Percentiles rank a stretch among this genome's conserved stretches.
phyloP scores from a whole-genome alignment of 64 coral and sea anemone genomes.

The Actinia tenebrosa region DNA sequence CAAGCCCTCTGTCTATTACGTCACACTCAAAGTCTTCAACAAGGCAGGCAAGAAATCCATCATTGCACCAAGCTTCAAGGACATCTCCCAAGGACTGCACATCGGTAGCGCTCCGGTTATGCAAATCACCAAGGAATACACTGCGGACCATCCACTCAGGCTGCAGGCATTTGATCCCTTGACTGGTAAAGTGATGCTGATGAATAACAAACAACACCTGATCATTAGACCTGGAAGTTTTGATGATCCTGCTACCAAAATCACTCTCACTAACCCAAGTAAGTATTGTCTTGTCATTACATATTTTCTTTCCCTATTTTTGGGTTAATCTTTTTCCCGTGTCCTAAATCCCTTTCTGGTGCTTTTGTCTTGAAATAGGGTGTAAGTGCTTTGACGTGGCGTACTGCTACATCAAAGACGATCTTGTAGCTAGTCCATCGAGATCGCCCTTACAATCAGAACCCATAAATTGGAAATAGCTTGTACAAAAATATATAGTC shows the following conservation, averaged over 20 bases:
- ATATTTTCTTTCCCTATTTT: slow-evolving; percentile 17
- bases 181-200: slow-evolving; percentile 43
- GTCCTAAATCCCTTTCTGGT: background rate
- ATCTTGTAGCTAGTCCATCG: too few relatives aligned
- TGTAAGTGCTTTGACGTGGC: too few relatives aligned
- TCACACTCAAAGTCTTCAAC: slow-evolving; percentile 81
- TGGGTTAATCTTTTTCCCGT: background rate
- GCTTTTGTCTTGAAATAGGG: background rate
- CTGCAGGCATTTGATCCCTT: slow-evolving; percentile 73
- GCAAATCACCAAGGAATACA: slow-evolving; percentile 84
- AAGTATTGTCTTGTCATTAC: slow-evolving; percentile 11
- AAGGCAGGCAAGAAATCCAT: slow-evolving; percentile 69
- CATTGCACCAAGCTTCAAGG: slow-evolving; percentile 61
- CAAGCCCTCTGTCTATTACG: slow-evolving; percentile 63
- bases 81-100: slow-evolving; percentile 63
- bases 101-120: slow-evolving; percentile 69
- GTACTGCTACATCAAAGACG: too few relatives aligned
- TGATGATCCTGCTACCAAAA: slow-evolving; percentile 32
- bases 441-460: too few relatives aligned
- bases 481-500: too few relatives aligned
- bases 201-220: slow-evolving; percentile 68
- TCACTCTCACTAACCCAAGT: slow-evolving; percentile 63
- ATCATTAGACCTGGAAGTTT: slow-evolving; percentile 48
- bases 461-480: too few relatives aligned
- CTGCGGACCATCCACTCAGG: slow-evolving; percentile 37